Evolutionary conservation across 2,888 invertebrate genomes (phyloP).

Genomic region (Sicus ferrugineus): DNA sequence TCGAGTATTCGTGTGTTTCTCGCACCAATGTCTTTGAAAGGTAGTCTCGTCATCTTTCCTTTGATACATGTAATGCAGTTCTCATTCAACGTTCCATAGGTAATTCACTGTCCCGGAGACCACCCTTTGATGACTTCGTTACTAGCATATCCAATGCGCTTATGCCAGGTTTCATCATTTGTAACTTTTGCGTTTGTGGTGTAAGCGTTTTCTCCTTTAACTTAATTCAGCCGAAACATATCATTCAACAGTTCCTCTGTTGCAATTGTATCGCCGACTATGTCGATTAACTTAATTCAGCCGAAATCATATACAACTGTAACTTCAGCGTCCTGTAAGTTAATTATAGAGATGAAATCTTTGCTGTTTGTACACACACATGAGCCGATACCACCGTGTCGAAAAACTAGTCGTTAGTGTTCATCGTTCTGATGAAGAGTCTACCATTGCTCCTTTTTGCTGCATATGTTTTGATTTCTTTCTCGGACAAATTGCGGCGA

Average conservation of each 20-base stretch:
- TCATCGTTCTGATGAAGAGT: background rate
- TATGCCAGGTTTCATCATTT: background rate
- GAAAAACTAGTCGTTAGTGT: background rate
- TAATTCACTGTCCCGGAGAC: background rate
- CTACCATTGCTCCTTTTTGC: background rate
- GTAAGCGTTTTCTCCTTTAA: background rate
- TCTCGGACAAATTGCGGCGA: background rate
- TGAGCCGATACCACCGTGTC: background rate
- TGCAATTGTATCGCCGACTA: too few relatives aligned
- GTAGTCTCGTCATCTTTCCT: background rate
- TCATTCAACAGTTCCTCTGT: too few relatives aligned
- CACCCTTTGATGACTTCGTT: background rate
- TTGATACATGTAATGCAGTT: constrained; percentile 1
- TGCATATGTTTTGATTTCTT: background rate
- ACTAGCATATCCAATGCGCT: background rate
- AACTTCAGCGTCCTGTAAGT: background rate
- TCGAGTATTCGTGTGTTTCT: too few relatives aligned
- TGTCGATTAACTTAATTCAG: background rate
- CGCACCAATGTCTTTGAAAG: too few relatives aligned
- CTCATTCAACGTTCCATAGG: background rate
- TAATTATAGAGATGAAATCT: background rate
- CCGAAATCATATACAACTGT: background rate
- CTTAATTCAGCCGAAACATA: too few relatives aligned
- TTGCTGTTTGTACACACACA: background rate
- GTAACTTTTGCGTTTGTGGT: background rate